Conservation (phyloP, 2,797 vertebrate genomes). For the Bradypodion pumilum region DNA sequence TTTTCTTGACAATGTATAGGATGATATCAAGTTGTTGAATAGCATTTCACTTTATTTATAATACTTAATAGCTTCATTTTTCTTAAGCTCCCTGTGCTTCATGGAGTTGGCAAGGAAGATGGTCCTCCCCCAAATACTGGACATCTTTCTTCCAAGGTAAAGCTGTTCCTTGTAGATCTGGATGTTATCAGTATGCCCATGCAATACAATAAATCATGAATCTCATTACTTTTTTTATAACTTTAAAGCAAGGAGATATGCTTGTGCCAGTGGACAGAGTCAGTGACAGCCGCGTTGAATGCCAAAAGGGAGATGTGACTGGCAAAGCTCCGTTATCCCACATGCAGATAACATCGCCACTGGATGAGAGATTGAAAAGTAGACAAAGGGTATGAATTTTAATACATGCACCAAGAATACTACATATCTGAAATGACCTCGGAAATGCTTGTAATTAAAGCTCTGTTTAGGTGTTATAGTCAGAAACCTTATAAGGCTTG, state of each 20-base stretch:
- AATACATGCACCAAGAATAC: conserved; percentile 9
- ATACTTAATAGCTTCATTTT: conserved; percentile 44
- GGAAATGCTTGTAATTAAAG: not conserved
- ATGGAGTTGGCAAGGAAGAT: conserved; percentile 80
- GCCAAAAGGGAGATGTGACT: conserved; percentile 78
- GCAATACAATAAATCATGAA: conserved; percentile 14
- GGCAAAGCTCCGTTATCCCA: conserved; percentile 77
- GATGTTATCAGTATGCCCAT: not conserved
- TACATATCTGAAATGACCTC: not conserved
- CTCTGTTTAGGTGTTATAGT: no score
- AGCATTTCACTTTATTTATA: not conserved
- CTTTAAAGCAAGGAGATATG: conserved; percentile 80
- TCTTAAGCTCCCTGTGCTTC: conserved; percentile 85
- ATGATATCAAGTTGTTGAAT: not conserved
- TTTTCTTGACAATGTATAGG: not conserved
- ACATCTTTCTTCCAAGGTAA: conserved; percentile 88
- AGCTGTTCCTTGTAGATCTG: conserved; percentile 27
- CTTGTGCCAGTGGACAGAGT: conserved; percentile 79
- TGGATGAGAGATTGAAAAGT: conserved; percentile 65
- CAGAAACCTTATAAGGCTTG: no score
- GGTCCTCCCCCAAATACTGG: conserved; percentile 74
- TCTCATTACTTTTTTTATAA: conserved; percentile 29
- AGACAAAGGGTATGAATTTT: conserved; percentile 57
- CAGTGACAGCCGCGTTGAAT: conserved; percentile 78
- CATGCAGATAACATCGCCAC: conserved; percentile 83